These are phyloP conservation scores for Bhutanitis thaidina DNA, from an alignment of 2,888 invertebrate genomes.

Conservation along the genomic window DNA sequence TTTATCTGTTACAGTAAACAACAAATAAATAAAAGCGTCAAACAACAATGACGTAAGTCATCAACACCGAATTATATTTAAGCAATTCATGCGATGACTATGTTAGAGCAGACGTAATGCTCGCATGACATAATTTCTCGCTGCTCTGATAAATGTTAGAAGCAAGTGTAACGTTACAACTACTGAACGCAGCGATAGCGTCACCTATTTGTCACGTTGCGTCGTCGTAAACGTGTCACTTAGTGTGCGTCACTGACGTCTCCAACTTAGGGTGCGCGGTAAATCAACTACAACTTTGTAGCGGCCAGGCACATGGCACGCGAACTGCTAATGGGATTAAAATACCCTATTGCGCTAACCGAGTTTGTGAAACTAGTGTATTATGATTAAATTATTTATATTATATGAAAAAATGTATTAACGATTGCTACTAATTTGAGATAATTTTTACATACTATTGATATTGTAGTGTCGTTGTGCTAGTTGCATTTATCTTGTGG, in stretches of 20 bases:
- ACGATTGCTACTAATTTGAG: too few species aligned
- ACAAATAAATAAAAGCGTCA: too few species aligned
- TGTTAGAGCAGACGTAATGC: neutral
- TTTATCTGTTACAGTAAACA: too few species aligned
- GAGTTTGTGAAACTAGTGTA: slow-evolving; percentile 20
- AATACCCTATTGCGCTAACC: slow-evolving; percentile 32
- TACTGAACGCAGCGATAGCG: slow-evolving; percentile 8
- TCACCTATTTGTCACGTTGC: slow-evolving; percentile 12
- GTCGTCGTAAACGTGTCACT: slow-evolving; percentile 6
- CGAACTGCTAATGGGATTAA: slow-evolving; percentile 43
- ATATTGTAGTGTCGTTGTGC: too few species aligned
- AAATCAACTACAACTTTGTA: slow-evolving; percentile 23
- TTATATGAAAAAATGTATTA: too few species aligned
- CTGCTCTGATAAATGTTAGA: neutral
- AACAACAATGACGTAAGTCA: too few species aligned
- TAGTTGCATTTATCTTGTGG: too few species aligned
- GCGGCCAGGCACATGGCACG: slow-evolving; percentile 28
- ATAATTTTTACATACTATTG: too few species aligned
- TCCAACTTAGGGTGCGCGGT: neutral
- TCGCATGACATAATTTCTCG: neutral
- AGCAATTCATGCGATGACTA: too few species aligned
- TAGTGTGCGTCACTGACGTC: neutral
- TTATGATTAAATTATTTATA: neutral
- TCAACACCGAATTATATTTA: too few species aligned
- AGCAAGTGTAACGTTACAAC: neutral